A percentile compares a stretch with the other conserved stretches of the same genome.
phyloP scores from a whole-genome alignment of 1,140 invertebrate genomes.

The Drosophila grimshawi region DNA sequence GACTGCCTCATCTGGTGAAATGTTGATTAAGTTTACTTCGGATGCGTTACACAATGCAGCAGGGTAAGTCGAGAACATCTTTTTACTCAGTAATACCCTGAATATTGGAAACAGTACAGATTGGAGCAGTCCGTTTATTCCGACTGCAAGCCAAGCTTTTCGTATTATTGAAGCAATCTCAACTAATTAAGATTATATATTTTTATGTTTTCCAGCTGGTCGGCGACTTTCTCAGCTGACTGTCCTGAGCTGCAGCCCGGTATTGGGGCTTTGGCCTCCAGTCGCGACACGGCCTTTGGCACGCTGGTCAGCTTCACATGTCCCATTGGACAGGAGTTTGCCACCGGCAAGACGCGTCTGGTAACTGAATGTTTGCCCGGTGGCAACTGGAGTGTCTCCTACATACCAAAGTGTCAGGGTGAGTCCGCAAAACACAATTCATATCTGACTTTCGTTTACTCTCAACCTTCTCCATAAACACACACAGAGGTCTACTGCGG shows the following conservation, averaged over 20 bases:
- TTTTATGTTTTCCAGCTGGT: conserved; percentile 88
- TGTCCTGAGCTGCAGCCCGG: conserved; percentile 94
- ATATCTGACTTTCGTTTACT: background rate
- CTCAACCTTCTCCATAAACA: background rate
- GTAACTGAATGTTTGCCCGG: conserved; percentile 94
- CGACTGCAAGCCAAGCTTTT: no score
- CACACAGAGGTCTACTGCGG: conserved; percentile 96
- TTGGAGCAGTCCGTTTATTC: no score
- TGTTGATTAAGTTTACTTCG: conserved; percentile 94
- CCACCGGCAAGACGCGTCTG: conserved; percentile 93
- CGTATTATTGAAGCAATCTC: background rate
- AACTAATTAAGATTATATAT: background rate
- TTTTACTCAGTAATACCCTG: background rate
- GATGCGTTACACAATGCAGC: conserved; percentile 93
- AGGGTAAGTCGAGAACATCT: conserved; percentile 66
- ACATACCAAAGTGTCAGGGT: conserved; percentile 97
- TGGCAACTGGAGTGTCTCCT: conserved; percentile 96
- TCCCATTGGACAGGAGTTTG: conserved; percentile 97
- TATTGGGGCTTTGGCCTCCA: conserved; percentile 94
- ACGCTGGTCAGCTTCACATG: conserved; percentile 95
- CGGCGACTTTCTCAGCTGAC: conserved; percentile 96
- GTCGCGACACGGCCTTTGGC: conserved; percentile 95
- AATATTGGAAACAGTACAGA: no score
- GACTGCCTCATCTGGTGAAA: conserved; percentile 96
- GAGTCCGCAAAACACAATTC: background rate